Conservation (phyloP, 1,140 invertebrate species). For the Glossosoma conforme region DNA sequence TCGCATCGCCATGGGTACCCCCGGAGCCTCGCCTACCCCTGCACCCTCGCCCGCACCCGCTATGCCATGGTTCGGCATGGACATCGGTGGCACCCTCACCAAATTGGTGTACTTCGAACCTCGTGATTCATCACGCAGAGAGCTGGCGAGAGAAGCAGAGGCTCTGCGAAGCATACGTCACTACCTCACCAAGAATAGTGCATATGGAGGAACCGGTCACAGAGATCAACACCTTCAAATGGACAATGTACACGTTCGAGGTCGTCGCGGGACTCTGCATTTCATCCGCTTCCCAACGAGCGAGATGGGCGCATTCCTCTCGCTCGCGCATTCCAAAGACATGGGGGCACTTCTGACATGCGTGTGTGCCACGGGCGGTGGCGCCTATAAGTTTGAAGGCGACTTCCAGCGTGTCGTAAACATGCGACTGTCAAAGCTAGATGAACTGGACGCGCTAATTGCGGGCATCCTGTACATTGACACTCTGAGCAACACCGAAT, state of each 20-base stretch:
- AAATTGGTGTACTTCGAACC: slow-evolving; percentile 99
- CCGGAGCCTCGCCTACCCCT: background rate
- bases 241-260: slow-evolving; percentile 82
- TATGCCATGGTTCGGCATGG: slow-evolving; percentile 99
- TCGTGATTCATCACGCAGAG: slow-evolving; percentile 75
- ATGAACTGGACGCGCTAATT: slow-evolving; percentile 94
- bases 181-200: slow-evolving; percentile 92
- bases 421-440: slow-evolving; percentile 90
- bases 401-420: slow-evolving; percentile 93
- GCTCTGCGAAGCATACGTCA: slow-evolving; percentile 85
- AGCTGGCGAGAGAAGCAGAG: slow-evolving; percentile 78
- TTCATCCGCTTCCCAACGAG: slow-evolving; percentile 97
- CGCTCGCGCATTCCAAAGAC: slow-evolving; percentile 90
- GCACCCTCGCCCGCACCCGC: slow-evolving; percentile 47
- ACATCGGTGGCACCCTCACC: slow-evolving; percentile 95
- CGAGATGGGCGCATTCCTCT: slow-evolving; percentile 92
- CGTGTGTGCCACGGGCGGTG: slow-evolving; percentile 97
- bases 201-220: slow-evolving; percentile 93
- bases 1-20: too few relatives aligned
- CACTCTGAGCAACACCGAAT: slow-evolving; percentile 82
- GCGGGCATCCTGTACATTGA: slow-evolving; percentile 94
- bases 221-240: slow-evolving; percentile 92
- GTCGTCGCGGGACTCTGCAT: slow-evolving; percentile 83
- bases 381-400: slow-evolving; percentile 96
- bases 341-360: slow-evolving; percentile 92